Conservation (phyloP, 2,888 invertebrate species). For the Drepanosiphum platanoidis region DNA sequence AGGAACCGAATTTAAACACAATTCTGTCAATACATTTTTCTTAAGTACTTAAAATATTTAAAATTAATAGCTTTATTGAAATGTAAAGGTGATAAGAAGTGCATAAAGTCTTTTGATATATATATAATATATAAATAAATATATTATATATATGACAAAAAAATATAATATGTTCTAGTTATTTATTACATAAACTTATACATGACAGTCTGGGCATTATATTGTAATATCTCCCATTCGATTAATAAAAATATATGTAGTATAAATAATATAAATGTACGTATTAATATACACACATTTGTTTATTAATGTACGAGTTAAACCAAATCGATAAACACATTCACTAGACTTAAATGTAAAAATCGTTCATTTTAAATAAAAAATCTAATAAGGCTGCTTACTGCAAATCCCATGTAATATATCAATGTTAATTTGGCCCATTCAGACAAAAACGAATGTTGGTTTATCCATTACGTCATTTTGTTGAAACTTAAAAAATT, state of each 20-base stretch:
- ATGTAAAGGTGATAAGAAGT: slow-evolving; percentile 23
- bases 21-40: slow-evolving; percentile 31
- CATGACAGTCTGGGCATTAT: slow-evolving; percentile 18
- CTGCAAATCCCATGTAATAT: not conserved
- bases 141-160: slow-evolving; percentile 30
- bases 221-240: slow-evolving; percentile 5
- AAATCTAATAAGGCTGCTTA: not conserved
- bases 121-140: too few relatives aligned
- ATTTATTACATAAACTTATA: slow-evolving; percentile 16
- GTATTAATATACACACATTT: not conserved
- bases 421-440: not conserved
- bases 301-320: not conserved
- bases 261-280: not conserved
- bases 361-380: not conserved
- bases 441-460: not conserved
- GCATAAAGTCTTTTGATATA: slow-evolving; percentile 24
- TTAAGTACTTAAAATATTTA: slow-evolving; percentile 43
- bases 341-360: not conserved
- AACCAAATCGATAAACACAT: too few relatives aligned
- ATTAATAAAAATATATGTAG: slow-evolving; percentile 32
- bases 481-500: not conserved
- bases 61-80: slow-evolving; percentile 6
- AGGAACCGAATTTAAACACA: slow-evolving; percentile 48
- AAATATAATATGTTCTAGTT: slow-evolving; percentile 33
- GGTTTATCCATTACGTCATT: not conserved